These are phyloP conservation scores for Pristionchus entomophagus DNA, from an alignment of 2,888 invertebrate species.

Conservation along the genomic window DNA sequence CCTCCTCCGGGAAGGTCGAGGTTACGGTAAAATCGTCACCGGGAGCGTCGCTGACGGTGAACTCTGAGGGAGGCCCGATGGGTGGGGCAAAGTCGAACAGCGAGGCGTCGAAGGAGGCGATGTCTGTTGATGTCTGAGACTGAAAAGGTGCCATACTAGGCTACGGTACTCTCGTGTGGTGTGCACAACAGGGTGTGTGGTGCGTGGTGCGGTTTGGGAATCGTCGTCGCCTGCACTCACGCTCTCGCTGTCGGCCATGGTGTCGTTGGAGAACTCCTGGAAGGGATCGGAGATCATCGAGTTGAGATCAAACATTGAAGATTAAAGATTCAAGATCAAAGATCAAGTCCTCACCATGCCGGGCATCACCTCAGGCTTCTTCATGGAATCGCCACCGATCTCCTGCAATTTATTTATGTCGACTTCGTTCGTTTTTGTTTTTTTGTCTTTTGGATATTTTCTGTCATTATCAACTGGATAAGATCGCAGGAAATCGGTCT, in stretches of 20 bases:
- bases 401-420: not conserved
- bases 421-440: no score
- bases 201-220: no score
- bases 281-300: no score
- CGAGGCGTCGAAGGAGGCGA: conserved; percentile 1
- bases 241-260: not conserved
- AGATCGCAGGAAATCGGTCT: no score
- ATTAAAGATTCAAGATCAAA: not conserved
- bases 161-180: not conserved
- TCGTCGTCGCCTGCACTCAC: no score
- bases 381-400: conserved; percentile 13
- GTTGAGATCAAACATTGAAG: not conserved
- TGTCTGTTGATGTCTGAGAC: not conserved
- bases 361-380: conserved; percentile 31
- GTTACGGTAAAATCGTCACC: not conserved
- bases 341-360: conserved; percentile 14
- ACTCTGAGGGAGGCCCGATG: not conserved
- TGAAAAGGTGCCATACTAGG: not conserved
- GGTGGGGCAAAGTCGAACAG: conserved; percentile 43
- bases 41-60: no score
- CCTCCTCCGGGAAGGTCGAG: not conserved
- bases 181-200: no score
- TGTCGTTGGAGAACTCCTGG: conserved; percentile 44
- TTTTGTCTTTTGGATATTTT: no score
- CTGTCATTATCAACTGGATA: no score